A percentile compares a stretch with the other conserved stretches of the same genome.
Evolutionary conservation across 1,140 invertebrate species (phyloP).

Genomic region (Carposina sasakii): DNA sequence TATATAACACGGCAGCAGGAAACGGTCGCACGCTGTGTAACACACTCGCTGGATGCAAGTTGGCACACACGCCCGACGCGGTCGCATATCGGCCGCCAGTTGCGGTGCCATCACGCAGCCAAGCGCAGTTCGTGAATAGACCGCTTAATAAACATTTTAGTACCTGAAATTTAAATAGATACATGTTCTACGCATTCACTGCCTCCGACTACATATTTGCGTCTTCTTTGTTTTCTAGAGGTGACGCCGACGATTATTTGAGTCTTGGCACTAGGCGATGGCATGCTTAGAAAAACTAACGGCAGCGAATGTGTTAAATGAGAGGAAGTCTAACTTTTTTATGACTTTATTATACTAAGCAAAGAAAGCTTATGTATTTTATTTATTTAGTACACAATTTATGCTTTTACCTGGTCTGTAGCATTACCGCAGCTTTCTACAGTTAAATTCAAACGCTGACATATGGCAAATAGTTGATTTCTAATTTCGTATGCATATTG

Average conservation of each 20-base stretch:
- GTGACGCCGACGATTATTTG: too few species aligned
- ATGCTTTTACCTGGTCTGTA: slow-evolving; percentile 73
- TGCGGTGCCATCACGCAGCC: slow-evolving; percentile 76
- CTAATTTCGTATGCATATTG: slow-evolving; percentile 87
- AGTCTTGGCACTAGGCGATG: too few species aligned
- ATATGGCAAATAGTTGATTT: slow-evolving; percentile 87
- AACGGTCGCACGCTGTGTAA: slow-evolving; percentile 78
- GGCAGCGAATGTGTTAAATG: too few species aligned
- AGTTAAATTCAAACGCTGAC: slow-evolving; percentile 78
- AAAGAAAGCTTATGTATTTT: too few species aligned
- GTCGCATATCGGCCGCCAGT: slow-evolving; percentile 48
- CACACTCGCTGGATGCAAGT: slow-evolving; percentile 89
- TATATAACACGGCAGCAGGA: slow-evolving; percentile 88
- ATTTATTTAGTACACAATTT: too few species aligned
- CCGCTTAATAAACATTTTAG: slow-evolving; percentile 87
- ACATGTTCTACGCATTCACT: too few species aligned
- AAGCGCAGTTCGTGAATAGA: slow-evolving; percentile 92
- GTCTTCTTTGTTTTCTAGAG: too few species aligned
- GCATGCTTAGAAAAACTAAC: too few species aligned
- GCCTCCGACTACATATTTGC: too few species aligned
- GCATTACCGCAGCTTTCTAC: slow-evolving; percentile 83
- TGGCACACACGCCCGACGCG: slow-evolving; percentile 37
- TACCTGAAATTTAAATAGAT: too few species aligned
- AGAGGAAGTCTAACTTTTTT: too few species aligned
- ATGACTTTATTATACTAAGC: too few species aligned